Evolutionary conservation across 2,113 vertebrate genomes (phyloP), one percentile per base, ranked within the genome.

Genomic region (Paedocypris sp.): DNA sequence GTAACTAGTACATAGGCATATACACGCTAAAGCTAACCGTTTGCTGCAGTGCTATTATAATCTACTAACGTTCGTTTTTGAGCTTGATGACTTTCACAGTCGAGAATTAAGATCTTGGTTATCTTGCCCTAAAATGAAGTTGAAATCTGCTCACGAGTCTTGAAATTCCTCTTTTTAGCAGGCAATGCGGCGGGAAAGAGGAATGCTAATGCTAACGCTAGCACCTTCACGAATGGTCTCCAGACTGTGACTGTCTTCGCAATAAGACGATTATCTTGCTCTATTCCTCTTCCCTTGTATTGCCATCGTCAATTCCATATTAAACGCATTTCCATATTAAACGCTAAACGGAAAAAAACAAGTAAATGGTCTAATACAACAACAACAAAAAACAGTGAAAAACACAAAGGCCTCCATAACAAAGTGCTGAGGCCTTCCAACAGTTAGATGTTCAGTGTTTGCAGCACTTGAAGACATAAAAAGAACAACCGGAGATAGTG

Each of bases 401-500:
- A 63, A 51, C 52, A 58, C 38, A 75, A 75, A 35, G 62, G 60
- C 75, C 79, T 41, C 75, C 66, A 22, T 41, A 58, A 68, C 52
- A 63, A 77, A 81, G 74, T 77, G 73, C 66, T 36, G 74, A 59
- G 78, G 62, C 54, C 50, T 42, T 52, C 47, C 31, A 45, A 66
- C 31, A 48, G 43, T 67, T 62, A 43, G 71, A n/a, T n/a, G n/a
- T n/a, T n/a, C n/a, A 78, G 70, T 79, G 71, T 68, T 66, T 70
- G 83, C 81, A 81, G 80, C 81, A 83, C 78, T 77, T 23, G n/a
- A 29, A 73, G 75, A 80, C 69, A 76, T 75, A 76, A 69, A 77
- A 65, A 79, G 2, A 68, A 69, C 67, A 59, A 69, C 71, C 75
- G 70, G 52, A 79, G 62, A 80, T 61, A 79, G 15, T 36, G 64